phyloP scores from a whole-genome alignment of 2,888 invertebrate species.

The Tridacna crocea region DNA sequence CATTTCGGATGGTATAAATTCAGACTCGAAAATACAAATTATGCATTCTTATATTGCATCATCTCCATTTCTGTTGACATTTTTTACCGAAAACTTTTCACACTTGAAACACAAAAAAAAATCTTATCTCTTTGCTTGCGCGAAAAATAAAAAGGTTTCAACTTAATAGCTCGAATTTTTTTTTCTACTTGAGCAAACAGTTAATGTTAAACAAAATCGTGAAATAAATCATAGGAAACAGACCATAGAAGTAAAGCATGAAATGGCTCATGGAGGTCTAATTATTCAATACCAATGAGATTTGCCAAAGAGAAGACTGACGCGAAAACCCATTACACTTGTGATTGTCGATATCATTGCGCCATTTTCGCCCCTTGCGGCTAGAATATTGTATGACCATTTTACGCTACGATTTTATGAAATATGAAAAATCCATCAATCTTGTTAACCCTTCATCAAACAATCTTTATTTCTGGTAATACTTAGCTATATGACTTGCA shows the following conservation, averaged over 20 bases:
- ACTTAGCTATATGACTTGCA: too few relatives aligned
- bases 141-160: too few relatives aligned
- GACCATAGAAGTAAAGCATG: neutral
- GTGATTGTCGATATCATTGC: neutral
- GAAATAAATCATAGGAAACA: too few relatives aligned
- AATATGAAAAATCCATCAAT: constrained; percentile 18
- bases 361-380: constrained; percentile 2
- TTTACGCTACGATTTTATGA: neutral
- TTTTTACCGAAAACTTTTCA: too few relatives aligned
- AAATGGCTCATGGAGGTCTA: neutral
- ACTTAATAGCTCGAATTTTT: neutral
- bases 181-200: neutral
- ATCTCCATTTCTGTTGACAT: too few relatives aligned
- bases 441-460: neutral
- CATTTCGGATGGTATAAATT: too few relatives aligned
- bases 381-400: neutral
- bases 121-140: too few relatives aligned
- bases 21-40: too few relatives aligned
- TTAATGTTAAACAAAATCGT: neutral
- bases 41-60: too few relatives aligned
- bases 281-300: neutral
- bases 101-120: too few relatives aligned
- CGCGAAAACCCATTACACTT: neutral
- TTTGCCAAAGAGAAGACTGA: neutral
- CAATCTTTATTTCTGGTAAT: too few relatives aligned